Percentiles rank a stretch among this genome's conserved stretches.
phyloP scores from a whole-genome alignment of 64 coral and sea anemone genomes.

The Anthopleura sola region DNA sequence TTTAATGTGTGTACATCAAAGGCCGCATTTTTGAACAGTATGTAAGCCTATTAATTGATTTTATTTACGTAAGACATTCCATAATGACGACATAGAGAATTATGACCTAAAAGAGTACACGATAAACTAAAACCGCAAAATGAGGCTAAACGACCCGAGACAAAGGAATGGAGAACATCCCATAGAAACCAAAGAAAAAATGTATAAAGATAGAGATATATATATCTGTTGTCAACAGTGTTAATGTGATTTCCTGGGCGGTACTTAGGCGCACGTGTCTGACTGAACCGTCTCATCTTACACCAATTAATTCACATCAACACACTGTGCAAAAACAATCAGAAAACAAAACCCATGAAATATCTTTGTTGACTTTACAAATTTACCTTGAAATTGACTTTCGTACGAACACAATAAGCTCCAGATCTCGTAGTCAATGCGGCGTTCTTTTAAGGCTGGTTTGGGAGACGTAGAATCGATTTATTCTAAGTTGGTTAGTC shows the following conservation, averaged over 20 bases:
- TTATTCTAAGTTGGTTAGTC: constrained; percentile 9
- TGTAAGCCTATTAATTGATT: background rate
- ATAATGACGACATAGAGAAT: background rate
- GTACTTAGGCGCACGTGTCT: background rate
- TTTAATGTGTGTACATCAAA: background rate
- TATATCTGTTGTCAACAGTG: background rate
- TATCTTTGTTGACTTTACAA: background rate
- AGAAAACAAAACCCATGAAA: background rate
- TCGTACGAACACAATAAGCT: background rate
- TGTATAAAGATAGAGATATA: background rate
- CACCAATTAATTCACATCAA: constrained; percentile 5
- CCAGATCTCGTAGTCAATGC: background rate
- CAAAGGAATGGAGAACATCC: background rate
- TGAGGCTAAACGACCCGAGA: background rate
- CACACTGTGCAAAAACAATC: background rate
- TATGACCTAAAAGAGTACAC: constrained; percentile 7
- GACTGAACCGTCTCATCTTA: background rate
- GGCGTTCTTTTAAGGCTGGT: background rate
- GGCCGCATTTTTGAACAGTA: background rate
- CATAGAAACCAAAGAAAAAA: background rate
- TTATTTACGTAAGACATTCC: background rate
- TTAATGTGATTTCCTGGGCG: constrained; percentile 28
- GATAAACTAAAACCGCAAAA: background rate
- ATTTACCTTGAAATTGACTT: constrained; percentile 8
- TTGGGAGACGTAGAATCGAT: background rate